phyloP scores from a whole-genome alignment of 2,888 invertebrate species.

The Drosophila infuscata region DNA sequence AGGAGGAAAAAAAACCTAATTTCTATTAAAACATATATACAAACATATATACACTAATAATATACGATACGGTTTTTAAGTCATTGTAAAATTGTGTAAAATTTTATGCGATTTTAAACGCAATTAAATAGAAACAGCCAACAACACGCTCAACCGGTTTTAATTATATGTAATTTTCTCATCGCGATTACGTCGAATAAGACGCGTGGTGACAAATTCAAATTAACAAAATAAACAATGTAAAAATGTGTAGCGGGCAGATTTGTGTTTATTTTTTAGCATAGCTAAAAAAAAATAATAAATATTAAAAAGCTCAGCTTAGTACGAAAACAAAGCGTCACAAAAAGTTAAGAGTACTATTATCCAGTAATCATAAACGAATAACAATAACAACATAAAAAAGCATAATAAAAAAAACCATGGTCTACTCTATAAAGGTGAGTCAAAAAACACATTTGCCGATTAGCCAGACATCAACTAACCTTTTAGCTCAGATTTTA shows the following conservation, averaged over 20 bases:
- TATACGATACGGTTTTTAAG: constrained; percentile 13
- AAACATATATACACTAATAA: constrained; percentile 16
- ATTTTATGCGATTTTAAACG: constrained; percentile 19
- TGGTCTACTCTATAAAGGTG: constrained; percentile 80
- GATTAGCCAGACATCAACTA: not conserved
- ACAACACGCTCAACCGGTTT: constrained; percentile 39
- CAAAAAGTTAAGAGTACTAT: constrained; percentile 3
- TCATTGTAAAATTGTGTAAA: constrained; percentile 19
- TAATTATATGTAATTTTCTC: constrained; percentile 22
- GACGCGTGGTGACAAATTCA: constrained; percentile 35
- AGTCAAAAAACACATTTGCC: constrained; percentile 21
- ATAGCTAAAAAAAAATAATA: constrained; percentile 9
- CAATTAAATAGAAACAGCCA: constrained; percentile 24
- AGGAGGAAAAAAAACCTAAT: constrained; percentile 21
- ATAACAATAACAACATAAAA: constrained; percentile 16
- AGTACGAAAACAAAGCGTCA: constrained; percentile 18
- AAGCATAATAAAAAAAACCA: constrained; percentile 36
- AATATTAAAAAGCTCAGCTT: constrained; percentile 9
- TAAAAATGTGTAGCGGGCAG: not conserved
- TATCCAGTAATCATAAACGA: not conserved
- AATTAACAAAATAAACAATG: constrained; percentile 11
- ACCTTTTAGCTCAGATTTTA: constrained; percentile 5
- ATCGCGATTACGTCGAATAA: constrained; percentile 19
- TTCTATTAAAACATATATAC: constrained; percentile 14
- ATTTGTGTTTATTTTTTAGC: constrained; percentile 1